Conservation (phyloP, 2,113 vertebrate genomes). For the Muntiacus muntjak region DNA sequence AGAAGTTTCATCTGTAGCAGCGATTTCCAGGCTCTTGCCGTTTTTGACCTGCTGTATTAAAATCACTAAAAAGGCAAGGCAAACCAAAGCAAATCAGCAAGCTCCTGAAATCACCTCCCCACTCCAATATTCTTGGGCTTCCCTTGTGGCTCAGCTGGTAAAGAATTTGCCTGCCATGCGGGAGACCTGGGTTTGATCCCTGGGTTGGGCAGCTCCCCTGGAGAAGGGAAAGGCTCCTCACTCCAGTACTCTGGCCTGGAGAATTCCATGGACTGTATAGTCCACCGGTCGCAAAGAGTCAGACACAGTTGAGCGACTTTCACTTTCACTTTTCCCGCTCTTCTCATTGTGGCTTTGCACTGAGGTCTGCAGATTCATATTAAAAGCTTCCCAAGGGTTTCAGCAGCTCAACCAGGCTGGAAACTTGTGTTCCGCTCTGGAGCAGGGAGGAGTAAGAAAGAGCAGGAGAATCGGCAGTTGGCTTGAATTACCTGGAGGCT, state of each 20-base stretch:
- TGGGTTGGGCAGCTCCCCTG: not conserved
- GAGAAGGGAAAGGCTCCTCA: not conserved
- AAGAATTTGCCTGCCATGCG: not conserved
- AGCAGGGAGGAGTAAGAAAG: not conserved
- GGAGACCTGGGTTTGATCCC: not conserved
- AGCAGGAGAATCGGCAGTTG: not conserved
- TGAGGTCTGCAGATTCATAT: not conserved
- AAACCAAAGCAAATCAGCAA: not conserved
- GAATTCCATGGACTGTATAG: not conserved
- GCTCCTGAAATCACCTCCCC: not conserved
- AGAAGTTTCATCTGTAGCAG: not conserved
- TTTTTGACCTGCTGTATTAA: not conserved
- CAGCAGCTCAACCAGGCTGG: not conserved
- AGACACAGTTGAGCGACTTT: not conserved
- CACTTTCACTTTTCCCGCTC: not conserved
- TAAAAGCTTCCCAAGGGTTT: not conserved
- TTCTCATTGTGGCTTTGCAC: not conserved
- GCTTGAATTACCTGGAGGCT: too few relatives aligned
- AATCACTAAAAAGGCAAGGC: not conserved
- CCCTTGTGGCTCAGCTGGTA: not conserved
- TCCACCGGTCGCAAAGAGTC: fast-evolving
- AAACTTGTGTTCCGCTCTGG: fast-evolving
- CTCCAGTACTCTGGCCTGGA: not conserved
- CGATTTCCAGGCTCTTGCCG: not conserved
- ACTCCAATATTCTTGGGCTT: not conserved